Conservation (phyloP, 2,888 invertebrate species). For the Drosophila merina region DNA sequence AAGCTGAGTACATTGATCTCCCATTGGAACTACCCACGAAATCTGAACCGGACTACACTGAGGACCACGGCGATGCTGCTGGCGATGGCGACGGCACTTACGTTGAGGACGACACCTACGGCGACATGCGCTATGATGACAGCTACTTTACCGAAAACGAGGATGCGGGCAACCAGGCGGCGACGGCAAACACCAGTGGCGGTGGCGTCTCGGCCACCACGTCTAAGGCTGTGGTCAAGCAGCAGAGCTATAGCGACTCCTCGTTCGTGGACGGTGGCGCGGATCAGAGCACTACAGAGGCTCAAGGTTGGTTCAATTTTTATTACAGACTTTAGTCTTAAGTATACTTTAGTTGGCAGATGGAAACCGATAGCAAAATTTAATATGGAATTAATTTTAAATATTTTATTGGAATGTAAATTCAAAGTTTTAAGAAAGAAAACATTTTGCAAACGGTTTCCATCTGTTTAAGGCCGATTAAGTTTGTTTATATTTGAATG, state of each 20-base stretch:
- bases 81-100: conserved; percentile 87
- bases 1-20: conserved; percentile 84
- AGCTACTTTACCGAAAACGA: conserved; percentile 84
- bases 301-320: conserved; percentile 84
- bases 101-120: conserved; percentile 88
- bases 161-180: conserved; percentile 77
- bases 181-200: conserved; percentile 67
- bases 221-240: conserved; percentile 81
- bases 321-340: conserved; percentile 18
- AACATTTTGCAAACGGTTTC: conserved; percentile 34
- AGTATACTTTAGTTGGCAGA: conserved; percentile 3
- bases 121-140: conserved; percentile 86
- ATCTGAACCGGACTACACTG: conserved; percentile 88
- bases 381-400: no score
- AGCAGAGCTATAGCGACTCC: conserved; percentile 81
- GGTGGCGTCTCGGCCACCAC: conserved; percentile 77
- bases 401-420: no score
- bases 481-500: conserved; percentile 58
- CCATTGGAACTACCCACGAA: conserved; percentile 86
- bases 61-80: conserved; percentile 87
- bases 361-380: conserved; percentile 44
- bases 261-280: conserved; percentile 83
- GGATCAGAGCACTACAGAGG: conserved; percentile 83
- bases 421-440: not conserved
- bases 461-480: conserved; percentile 23